A percentile compares a stretch with the other conserved stretches of the same genome.
Conservation (phyloP, 1,140 invertebrate species). For the Anastrepha obliqua region DNA sequence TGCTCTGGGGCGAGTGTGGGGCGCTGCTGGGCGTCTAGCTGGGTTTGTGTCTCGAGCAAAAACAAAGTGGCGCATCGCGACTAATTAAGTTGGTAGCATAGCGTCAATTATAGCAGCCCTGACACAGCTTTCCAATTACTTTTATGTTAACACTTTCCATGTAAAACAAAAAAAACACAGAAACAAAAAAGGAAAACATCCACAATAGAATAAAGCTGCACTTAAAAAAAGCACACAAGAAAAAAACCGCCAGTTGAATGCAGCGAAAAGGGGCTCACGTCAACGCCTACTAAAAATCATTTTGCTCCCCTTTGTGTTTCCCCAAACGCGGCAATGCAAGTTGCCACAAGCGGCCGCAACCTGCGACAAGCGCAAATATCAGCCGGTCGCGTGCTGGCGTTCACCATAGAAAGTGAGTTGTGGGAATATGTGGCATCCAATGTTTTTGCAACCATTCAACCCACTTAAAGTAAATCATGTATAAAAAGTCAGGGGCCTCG, state of each 20-base stretch:
- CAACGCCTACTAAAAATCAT: conserved; percentile 23
- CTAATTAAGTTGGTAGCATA: conserved; percentile 25
- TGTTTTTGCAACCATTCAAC: conserved; percentile 14
- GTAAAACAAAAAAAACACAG: background rate
- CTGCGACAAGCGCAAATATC: background rate
- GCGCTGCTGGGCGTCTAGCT: background rate
- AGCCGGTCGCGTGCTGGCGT: conserved; percentile 35
- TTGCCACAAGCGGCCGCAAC: background rate
- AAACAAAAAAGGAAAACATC: background rate
- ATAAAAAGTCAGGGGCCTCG: conserved; percentile 13
- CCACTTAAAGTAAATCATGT: conserved; percentile 48
- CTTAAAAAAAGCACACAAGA: background rate
- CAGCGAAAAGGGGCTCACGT: conserved; percentile 27
- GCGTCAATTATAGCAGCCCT: conserved; percentile 16
- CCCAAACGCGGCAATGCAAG: background rate
- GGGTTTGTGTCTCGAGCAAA: background rate
- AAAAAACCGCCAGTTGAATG: background rate
- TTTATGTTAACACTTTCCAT: conserved; percentile 47
- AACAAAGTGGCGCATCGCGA: conserved; percentile 11
- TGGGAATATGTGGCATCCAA: background rate
- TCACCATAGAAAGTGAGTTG: conserved; percentile 36
- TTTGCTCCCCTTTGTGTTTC: conserved; percentile 36
- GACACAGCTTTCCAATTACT: conserved; percentile 33
- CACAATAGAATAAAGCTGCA: conserved; percentile 20
- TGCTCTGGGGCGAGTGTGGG: background rate